phyloP scores from a whole-genome alignment of 2,113 vertebrate species.

The Muntiacus muntjak region DNA sequence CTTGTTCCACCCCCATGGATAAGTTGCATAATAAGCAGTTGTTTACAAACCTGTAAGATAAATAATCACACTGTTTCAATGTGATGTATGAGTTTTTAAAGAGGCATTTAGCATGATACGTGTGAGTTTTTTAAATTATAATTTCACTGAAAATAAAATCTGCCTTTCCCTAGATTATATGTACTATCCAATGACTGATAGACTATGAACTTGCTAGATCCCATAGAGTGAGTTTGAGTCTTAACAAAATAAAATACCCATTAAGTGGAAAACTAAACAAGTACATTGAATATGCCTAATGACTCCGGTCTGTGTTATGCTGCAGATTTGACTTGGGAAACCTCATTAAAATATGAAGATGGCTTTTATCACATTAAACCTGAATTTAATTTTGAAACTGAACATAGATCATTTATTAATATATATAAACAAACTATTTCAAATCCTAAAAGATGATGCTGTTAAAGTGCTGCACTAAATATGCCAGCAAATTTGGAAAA shows the following conservation, averaged over 20 bases:
- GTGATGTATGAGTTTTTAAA: conserved; percentile 15
- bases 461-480: neutral
- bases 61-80: neutral
- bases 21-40: neutral
- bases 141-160: neutral
- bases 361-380: conserved; percentile 30
- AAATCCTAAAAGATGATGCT: neutral
- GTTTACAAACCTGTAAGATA: neutral
- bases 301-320: conserved; percentile 17
- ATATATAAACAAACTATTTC: neutral
- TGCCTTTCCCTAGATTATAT: neutral
- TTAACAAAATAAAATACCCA: conserved; percentile 34
- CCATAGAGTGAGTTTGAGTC: conserved; percentile 3
- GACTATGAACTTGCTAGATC: conserved; percentile 20
- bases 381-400: conserved; percentile 35
- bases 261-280: conserved; percentile 16
- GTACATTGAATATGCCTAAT: conserved; percentile 24
- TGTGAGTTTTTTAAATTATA: conserved; percentile 14
- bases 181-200: neutral
- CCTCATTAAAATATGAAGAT: conserved; percentile 37
- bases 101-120: neutral
- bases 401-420: neutral
- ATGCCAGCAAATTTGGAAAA: neutral
- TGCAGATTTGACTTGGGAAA: conserved; percentile 27
- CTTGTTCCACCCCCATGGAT: neutral